Conservation (phyloP, 2,888 invertebrate genomes). For the Ecliptopera silaceata region DNA sequence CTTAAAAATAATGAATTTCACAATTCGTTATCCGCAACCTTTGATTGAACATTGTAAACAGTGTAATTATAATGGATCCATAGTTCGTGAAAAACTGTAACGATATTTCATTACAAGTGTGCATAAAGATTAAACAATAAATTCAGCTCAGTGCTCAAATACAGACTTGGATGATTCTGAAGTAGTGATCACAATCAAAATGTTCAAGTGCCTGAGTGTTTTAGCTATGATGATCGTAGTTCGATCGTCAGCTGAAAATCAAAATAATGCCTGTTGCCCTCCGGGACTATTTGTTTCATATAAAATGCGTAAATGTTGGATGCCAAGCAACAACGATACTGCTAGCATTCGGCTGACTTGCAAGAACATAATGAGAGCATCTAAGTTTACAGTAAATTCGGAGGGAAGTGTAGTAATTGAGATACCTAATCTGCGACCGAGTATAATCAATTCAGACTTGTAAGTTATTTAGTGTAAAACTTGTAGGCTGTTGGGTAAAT, state of each 20-base stretch:
- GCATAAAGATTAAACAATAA: not conserved
- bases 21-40: not conserved
- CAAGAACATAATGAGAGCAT: not conserved
- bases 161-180: not conserved
- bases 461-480: slow-evolving; percentile 37
- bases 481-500: too few relatives aligned
- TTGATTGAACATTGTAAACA: not conserved
- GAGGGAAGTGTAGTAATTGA: slow-evolving; percentile 33
- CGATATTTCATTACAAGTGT: not conserved
- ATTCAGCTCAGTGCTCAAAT: not conserved
- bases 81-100: not conserved
- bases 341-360: slow-evolving; percentile 21
- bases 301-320: slow-evolving; percentile 16
- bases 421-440: slow-evolving; percentile 9
- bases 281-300: slow-evolving; percentile 3
- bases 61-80: not conserved
- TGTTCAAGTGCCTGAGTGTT: slow-evolving; percentile 8
- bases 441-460: slow-evolving; percentile 33
- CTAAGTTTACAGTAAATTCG: slow-evolving; percentile 12
- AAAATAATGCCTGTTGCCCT: slow-evolving; percentile 23
- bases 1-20: not conserved
- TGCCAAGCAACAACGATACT: slow-evolving; percentile 10
- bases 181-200: slow-evolving; percentile 4
- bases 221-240: slow-evolving; percentile 1
- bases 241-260: slow-evolving; percentile 10